Evolutionary conservation across 1,140 invertebrate species (phyloP).

Genomic region (Epicauta chinensis): DNA sequence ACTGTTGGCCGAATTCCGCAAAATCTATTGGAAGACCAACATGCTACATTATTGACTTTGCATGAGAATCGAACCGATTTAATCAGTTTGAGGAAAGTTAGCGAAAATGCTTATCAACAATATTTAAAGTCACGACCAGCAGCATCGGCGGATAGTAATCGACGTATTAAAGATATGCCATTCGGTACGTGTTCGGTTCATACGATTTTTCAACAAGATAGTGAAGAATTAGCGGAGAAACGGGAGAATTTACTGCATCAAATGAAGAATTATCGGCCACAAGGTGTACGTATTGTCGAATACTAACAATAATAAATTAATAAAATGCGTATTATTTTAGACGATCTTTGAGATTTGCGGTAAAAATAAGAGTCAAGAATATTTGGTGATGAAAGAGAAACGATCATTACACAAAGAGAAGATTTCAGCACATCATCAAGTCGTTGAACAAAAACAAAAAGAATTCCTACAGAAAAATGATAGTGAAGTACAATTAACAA

Average conservation of each 20-base stretch:
- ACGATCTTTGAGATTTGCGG: conserved; percentile 91
- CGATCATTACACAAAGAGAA: conserved; percentile 56
- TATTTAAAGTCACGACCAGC: conserved; percentile 80
- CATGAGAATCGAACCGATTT: conserved; percentile 69
- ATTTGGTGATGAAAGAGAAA: conserved; percentile 67
- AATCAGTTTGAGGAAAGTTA: conserved; percentile 66
- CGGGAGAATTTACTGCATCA: conserved; percentile 57
- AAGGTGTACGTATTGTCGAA: conserved; percentile 70
- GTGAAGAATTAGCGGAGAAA: conserved; percentile 30
- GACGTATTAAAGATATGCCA: conserved; percentile 66
- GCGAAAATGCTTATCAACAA: conserved; percentile 84
- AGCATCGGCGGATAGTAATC: conserved; percentile 84
- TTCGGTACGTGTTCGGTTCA: conserved; percentile 51
- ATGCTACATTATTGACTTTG: conserved; percentile 69
- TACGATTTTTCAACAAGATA: conserved; percentile 47
- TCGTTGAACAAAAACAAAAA: conserved; percentile 43
- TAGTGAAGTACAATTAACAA: conserved; percentile 28
- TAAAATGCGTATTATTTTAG: conserved; percentile 48
- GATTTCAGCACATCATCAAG: conserved; percentile 47
- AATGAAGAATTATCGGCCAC: conserved; percentile 79
- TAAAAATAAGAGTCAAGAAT: conserved; percentile 68
- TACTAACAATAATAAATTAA: not conserved
- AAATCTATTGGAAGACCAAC: conserved; percentile 73
- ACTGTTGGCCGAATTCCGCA: conserved; percentile 77
- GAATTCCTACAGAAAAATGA: conserved; percentile 28